Conservation (phyloP, 2,888 invertebrate species). For the Ptychoptera contaminata region DNA sequence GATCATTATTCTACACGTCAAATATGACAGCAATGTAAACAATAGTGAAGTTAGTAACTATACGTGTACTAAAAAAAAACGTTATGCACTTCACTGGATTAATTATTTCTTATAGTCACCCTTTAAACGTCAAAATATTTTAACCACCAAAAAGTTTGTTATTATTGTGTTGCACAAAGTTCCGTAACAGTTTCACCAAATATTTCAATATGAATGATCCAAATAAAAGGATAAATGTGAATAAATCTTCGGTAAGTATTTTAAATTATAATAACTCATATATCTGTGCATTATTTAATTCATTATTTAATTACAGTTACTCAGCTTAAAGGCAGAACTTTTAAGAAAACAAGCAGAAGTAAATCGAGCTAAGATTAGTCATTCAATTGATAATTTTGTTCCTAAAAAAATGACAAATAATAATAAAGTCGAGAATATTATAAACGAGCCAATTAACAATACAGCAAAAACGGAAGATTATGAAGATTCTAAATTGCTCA, state of each 20-base stretch:
- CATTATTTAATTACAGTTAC: slow-evolving; percentile 32
- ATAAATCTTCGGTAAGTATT: slow-evolving; percentile 22
- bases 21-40: background rate
- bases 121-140: too few relatives aligned
- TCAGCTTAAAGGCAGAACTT: slow-evolving; percentile 83
- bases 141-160: too few relatives aligned
- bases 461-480: slow-evolving; percentile 20
- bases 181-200: slow-evolving; percentile 14
- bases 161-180: too few relatives aligned
- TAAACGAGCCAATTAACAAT: slow-evolving; percentile 21
- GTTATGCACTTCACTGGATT: too few relatives aligned
- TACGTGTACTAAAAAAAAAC: too few relatives aligned
- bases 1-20: background rate
- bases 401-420: slow-evolving; percentile 21
- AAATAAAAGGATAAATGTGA: slow-evolving; percentile 28
- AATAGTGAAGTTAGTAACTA: too few relatives aligned
- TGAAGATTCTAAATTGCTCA: slow-evolving; percentile 23
- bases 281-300: background rate
- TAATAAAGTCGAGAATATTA: slow-evolving; percentile 18
- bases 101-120: too few relatives aligned
- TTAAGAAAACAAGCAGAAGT: slow-evolving; percentile 75
- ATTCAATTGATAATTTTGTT: slow-evolving; percentile 35
- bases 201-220: slow-evolving; percentile 26
- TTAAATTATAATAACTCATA: background rate
- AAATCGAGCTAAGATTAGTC: slow-evolving; percentile 41